phyloP scores from a whole-genome alignment of 2,113 vertebrate genomes.

The Syrmaticus mikado region DNA sequence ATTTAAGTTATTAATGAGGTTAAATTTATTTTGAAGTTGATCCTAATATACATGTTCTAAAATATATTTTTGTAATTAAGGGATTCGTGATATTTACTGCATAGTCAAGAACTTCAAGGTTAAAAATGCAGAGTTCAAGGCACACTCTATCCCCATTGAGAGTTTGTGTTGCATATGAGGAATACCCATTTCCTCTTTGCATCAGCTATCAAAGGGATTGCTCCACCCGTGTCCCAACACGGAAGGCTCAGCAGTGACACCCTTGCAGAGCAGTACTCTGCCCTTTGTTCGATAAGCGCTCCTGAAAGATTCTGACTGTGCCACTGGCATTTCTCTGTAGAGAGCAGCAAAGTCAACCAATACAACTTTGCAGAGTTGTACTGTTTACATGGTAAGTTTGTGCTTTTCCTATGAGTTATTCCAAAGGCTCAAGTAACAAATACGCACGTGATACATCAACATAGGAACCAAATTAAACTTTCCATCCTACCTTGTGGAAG shows the following conservation, averaged over 20 bases:
- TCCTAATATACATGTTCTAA: background rate
- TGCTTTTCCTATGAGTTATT: slow-evolving; percentile 38
- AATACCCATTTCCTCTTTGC: background rate
- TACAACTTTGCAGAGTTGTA: background rate
- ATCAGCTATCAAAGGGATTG: background rate
- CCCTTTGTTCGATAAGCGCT: background rate
- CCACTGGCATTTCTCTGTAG: background rate
- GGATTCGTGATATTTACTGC: background rate
- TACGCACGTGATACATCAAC: background rate
- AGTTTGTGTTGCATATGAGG: rapidly evolving
- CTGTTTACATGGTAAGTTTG: slow-evolving; percentile 15
- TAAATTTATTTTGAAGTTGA: background rate
- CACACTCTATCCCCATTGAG: background rate
- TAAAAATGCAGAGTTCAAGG: background rate
- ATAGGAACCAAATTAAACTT: slow-evolving; percentile 30
- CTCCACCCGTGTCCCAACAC: background rate
- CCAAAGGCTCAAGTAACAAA: slow-evolving; percentile 42
- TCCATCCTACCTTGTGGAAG: slow-evolving; percentile 44
- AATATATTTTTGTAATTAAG: background rate
- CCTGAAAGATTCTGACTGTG: background rate
- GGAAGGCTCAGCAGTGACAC: background rate
- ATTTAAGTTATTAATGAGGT: background rate
- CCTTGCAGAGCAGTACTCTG: background rate
- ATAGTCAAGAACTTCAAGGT: background rate
- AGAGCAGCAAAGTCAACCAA: background rate